These are phyloP conservation scores for Xylophagus ater DNA, from an alignment of 2,888 invertebrate genomes.

Conservation along the genomic window DNA sequence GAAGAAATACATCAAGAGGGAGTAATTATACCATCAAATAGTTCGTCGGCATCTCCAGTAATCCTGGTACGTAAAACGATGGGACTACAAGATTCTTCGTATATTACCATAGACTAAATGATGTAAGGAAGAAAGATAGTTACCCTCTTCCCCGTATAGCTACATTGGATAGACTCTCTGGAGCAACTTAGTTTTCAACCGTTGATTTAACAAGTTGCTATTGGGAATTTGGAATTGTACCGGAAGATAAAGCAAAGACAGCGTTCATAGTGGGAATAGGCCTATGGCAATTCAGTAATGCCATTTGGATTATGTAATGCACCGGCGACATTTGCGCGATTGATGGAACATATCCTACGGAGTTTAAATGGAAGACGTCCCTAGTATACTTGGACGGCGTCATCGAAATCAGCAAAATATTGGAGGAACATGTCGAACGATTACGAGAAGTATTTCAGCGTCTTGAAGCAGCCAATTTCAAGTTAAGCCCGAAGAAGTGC, in stretches of 20 bases:
- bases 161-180: background rate
- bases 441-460: conserved; percentile 1
- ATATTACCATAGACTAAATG: conserved; percentile 1
- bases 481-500: conserved; percentile 5
- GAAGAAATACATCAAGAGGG: no score
- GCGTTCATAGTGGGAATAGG: background rate
- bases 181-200: conserved; percentile 1
- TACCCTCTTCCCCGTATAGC: conserved; percentile 4
- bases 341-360: conserved; percentile 7
- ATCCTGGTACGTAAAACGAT: conserved; percentile 4
- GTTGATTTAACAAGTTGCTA: conserved; percentile 4
- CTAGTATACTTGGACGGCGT: conserved; percentile 5
- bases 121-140: conserved; percentile 5
- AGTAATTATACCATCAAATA: conserved; percentile 7
- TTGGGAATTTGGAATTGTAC: background rate
- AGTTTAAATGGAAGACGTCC: conserved; percentile 5
- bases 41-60: conserved; percentile 1
- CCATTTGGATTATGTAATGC: conserved; percentile 6
- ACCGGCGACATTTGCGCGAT: conserved; percentile 5
- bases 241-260: background rate
- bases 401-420: background rate
- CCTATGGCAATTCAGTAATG: background rate
- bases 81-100: no score
- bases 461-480: conserved; percentile 4
- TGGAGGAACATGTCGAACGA: background rate